phyloP scores from a whole-genome alignment of 2,797 vertebrate species.

The Cuniculus paca region DNA sequence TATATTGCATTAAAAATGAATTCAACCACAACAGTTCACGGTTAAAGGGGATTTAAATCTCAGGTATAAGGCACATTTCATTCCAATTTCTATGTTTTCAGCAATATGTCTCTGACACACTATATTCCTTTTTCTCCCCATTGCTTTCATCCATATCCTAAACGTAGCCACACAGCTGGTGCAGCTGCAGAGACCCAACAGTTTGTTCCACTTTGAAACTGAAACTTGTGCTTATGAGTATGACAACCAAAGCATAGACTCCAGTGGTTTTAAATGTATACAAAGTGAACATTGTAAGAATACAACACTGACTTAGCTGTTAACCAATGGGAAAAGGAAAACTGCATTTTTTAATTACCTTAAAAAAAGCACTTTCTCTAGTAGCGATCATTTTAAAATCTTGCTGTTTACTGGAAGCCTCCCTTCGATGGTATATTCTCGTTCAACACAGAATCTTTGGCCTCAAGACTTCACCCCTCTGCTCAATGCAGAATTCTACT shows the following conservation, averaged over 20 bases:
- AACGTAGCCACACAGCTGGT: fast-evolving
- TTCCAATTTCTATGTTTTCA: constrained; percentile 15
- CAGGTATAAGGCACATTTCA: constrained; percentile 11
- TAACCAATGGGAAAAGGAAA: neutral
- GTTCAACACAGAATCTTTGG: neutral
- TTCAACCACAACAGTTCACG: constrained; percentile 37
- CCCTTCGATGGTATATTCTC: neutral
- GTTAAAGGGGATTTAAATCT: constrained; percentile 61
- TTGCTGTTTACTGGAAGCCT: neutral
- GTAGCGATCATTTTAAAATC: neutral
- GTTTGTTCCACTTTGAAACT: neutral
- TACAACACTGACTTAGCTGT: neutral
- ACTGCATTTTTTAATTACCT: neutral
- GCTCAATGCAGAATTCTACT: neutral
- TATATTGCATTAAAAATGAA: constrained; percentile 70
- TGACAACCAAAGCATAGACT: neutral
- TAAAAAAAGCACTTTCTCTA: neutral
- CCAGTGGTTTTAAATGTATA: neutral
- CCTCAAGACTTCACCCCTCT: neutral
- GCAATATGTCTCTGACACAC: neutral
- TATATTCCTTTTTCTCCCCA: neutral
- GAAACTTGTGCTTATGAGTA: neutral
- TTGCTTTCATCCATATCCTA: neutral
- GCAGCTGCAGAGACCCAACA: neutral
- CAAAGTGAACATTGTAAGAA: neutral